phyloP scores from a whole-genome alignment of 2,797 vertebrate genomes.

The Diceros bicornis region DNA sequence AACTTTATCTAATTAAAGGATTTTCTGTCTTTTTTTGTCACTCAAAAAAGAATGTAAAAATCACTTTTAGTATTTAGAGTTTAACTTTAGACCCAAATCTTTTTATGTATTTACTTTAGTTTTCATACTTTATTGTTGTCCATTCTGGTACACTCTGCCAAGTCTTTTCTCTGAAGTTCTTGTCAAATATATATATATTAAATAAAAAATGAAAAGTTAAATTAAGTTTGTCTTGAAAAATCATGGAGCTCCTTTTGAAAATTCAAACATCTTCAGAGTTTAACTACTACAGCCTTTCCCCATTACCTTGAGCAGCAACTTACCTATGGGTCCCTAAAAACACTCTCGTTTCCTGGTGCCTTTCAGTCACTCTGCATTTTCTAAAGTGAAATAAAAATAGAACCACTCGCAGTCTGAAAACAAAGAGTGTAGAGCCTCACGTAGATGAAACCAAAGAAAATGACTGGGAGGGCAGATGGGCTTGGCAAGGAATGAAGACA shows the following conservation, averaged over 20 bases:
- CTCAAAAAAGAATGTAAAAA: background rate
- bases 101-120: background rate
- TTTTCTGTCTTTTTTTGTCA: background rate
- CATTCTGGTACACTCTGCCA: background rate
- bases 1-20: background rate
- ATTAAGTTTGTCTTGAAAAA: background rate
- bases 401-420: background rate
- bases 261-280: background rate
- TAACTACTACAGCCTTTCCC: background rate
- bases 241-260: background rate
- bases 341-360: rapidly evolving
- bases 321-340: background rate
- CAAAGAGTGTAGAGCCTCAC: background rate
- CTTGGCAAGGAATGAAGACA: background rate
- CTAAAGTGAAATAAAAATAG: background rate
- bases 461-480: background rate
- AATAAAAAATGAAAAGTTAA: background rate
- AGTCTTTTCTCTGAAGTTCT: background rate
- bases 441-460: background rate
- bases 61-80: background rate
- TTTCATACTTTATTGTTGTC: background rate
- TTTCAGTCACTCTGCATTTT: background rate
- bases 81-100: background rate
- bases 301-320: background rate
- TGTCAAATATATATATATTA: background rate